These are phyloP conservation scores for Steinernema hermaphroditum DNA, from an alignment of 2,888 invertebrate genomes.

Conservation along the genomic window DNA sequence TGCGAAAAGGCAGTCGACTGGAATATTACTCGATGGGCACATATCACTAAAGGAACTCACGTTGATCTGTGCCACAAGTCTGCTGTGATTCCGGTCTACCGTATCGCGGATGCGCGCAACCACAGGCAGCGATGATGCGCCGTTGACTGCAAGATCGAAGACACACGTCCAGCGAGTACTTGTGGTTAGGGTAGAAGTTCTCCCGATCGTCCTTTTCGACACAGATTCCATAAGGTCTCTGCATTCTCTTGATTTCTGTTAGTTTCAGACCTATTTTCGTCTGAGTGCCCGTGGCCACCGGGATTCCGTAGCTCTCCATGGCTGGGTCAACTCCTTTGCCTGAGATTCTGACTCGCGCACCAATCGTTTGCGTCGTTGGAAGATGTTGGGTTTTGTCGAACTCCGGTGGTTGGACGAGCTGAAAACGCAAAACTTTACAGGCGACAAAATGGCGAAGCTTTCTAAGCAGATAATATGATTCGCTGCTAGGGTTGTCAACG, in stretches of 20 bases:
- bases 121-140: constrained; percentile 30
- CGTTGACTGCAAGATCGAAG: constrained; percentile 36
- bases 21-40: background rate
- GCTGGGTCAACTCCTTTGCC: constrained; percentile 30
- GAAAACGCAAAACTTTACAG: no score
- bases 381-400: background rate
- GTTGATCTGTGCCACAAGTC: constrained; percentile 28
- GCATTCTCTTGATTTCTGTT: constrained; percentile 32
- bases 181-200: constrained; percentile 35
- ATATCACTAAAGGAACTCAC: background rate
- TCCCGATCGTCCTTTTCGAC: background rate
- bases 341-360: constrained; percentile 27
- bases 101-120: constrained; percentile 37
- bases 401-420: no score
- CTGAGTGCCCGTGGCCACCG: constrained; percentile 34
- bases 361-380: constrained; percentile 35
- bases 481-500: no score
- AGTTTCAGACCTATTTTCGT: constrained; percentile 33
- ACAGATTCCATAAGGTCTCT: constrained; percentile 26
- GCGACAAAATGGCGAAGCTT: no score
- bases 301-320: constrained; percentile 36
- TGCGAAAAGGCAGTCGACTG: constrained; percentile 31
- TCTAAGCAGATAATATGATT: no score
- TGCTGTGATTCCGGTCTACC: constrained; percentile 31
- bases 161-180: constrained; percentile 36